Evolutionary conservation across 2,888 invertebrate species (phyloP).

Genomic region (Thereva unica): DNA sequence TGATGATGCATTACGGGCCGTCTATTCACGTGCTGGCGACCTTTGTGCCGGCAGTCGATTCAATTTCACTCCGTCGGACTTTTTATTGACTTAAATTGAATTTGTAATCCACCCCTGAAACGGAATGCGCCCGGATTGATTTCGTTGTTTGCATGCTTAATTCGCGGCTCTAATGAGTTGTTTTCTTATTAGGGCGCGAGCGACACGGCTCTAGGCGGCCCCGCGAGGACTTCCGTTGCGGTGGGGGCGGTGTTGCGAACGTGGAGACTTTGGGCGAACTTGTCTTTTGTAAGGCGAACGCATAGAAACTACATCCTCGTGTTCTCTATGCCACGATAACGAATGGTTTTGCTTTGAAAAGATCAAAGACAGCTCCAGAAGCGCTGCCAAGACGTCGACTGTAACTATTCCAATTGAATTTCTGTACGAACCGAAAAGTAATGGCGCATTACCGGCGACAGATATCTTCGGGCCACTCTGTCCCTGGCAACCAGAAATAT

Average conservation of each 20-base stretch:
- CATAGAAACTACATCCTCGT: no score
- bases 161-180: conserved; percentile 21
- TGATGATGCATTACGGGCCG: background rate
- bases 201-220: no score
- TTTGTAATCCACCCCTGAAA: conserved; percentile 39
- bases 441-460: conserved; percentile 34
- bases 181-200: no score
- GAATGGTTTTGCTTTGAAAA: no score
- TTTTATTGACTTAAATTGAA: conserved; percentile 41
- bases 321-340: no score
- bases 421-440: background rate
- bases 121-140: conserved; percentile 16
- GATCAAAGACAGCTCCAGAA: background rate
- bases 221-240: no score
- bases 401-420: no score
- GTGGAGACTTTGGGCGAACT: no score
- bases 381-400: conserved; percentile 9
- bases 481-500: conserved; percentile 30
- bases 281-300: no score
- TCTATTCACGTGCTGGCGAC: conserved; percentile 3
- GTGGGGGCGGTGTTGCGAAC: no score
- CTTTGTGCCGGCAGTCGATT: conserved; percentile 17
- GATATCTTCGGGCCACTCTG: conserved; percentile 23
- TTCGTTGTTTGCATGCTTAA: conserved; percentile 27
- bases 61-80: conserved; percentile 30